These are phyloP conservation scores for Nymphalis c-album DNA, from an alignment of 2,888 invertebrate genomes.

Conservation along the genomic window DNA sequence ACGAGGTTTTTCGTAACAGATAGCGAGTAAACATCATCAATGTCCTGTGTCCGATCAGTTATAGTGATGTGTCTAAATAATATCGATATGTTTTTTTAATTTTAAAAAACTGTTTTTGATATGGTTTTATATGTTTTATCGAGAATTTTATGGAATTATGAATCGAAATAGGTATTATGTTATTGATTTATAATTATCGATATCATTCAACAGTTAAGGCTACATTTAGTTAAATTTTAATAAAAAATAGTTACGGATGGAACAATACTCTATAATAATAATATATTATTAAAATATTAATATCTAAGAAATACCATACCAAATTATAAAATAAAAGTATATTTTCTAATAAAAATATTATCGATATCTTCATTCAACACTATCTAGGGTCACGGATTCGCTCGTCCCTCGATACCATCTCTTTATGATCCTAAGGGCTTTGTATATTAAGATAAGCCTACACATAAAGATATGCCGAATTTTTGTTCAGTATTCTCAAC, in stretches of 20 bases:
- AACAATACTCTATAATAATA: too few species aligned
- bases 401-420: slow-evolving; percentile 15
- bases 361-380: not conserved
- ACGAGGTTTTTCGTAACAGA: slow-evolving; percentile 52
- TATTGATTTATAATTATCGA: too few species aligned
- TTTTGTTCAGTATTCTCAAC: slow-evolving; percentile 12
- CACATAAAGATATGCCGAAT: slow-evolving; percentile 21
- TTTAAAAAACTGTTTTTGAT: not conserved
- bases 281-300: too few species aligned
- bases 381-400: not conserved
- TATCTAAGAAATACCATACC: too few species aligned
- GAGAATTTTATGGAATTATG: too few species aligned
- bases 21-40: slow-evolving; percentile 68
- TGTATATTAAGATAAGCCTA: slow-evolving; percentile 19
- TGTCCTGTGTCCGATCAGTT: slow-evolving; percentile 36
- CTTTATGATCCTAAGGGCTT: slow-evolving; percentile 20
- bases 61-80: slow-evolving; percentile 1
- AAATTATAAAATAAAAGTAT: too few species aligned
- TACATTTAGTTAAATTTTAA: too few species aligned
- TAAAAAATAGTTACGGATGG: too few species aligned
- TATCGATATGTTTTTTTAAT: not conserved
- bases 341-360: not conserved
- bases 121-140: not conserved
- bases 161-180: too few species aligned
- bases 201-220: too few species aligned